phyloP scores from a whole-genome alignment of 2,113 vertebrate species.

The Rattus rattus region DNA sequence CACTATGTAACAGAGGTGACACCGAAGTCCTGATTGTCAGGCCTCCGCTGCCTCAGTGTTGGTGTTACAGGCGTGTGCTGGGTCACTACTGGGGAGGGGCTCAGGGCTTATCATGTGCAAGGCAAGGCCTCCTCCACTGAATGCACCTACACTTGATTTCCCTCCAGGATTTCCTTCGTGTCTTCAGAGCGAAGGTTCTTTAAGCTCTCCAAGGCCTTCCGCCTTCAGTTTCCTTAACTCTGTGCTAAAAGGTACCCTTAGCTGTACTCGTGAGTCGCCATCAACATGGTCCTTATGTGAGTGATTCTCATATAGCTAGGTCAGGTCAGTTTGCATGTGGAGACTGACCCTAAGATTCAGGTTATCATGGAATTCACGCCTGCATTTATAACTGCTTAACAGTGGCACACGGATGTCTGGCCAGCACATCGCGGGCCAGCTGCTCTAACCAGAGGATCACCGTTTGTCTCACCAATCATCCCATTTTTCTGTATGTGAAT shows the following conservation, averaged over 20 bases:
- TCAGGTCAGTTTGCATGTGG: background rate
- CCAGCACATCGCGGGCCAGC: background rate
- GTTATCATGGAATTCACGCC: constrained; percentile 17
- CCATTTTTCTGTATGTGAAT: background rate
- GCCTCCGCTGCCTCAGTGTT: background rate
- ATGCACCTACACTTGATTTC: background rate
- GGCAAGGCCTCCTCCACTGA: background rate
- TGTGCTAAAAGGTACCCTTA: background rate
- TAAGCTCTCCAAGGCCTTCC: background rate
- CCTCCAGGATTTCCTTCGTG: constrained; percentile 20
- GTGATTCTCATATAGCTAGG: background rate
- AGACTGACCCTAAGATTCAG: background rate
- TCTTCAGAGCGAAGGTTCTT: background rate
- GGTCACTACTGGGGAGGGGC: no score
- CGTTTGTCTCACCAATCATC: background rate
- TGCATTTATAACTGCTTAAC: background rate
- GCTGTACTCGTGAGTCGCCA: background rate
- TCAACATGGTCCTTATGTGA: background rate
- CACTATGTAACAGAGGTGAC: no score
- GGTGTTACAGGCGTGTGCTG: no score
- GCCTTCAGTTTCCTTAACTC: background rate
- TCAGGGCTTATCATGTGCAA: background rate
- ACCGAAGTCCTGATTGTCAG: no score
- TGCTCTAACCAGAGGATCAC: background rate
- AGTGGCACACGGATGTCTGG: background rate